Evolutionary conservation across 2,888 invertebrate species (phyloP).

Genomic region (Drosophila paracracens): DNA sequence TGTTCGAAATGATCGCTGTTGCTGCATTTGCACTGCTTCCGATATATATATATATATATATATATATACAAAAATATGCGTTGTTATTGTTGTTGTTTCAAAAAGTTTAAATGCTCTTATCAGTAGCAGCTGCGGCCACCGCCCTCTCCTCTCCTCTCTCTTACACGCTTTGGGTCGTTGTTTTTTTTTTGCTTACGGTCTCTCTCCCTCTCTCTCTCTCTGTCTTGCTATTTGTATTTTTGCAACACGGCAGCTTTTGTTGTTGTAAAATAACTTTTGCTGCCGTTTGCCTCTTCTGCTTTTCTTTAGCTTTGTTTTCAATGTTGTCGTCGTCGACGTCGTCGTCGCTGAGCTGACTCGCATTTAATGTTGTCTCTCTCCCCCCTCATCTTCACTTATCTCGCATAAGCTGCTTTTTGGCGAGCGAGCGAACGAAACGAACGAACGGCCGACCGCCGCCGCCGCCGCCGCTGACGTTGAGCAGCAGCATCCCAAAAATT

Average conservation of each 20-base stretch:
- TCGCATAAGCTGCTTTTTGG: slow-evolving; percentile 42
- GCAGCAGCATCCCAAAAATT: slow-evolving; percentile 58
- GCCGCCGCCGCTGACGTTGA: slow-evolving; percentile 23
- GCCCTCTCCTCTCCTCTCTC: slow-evolving; percentile 52
- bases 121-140: slow-evolving; percentile 50
- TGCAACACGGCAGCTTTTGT: slow-evolving; percentile 53
- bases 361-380: slow-evolving; percentile 42
- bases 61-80: neutral
- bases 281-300: slow-evolving; percentile 51
- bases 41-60: slow-evolving; percentile 10
- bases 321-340: slow-evolving; percentile 26
- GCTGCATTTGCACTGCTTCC: slow-evolving; percentile 25
- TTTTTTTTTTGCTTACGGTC: slow-evolving; percentile 8
- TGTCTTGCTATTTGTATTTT: slow-evolving; percentile 29
- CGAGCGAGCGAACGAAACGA: slow-evolving; percentile 33
- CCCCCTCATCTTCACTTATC: slow-evolving; percentile 1
- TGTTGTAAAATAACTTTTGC: slow-evolving; percentile 60
- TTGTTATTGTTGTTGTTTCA: slow-evolving; percentile 37
- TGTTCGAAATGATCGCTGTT: slow-evolving; percentile 34
- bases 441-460: slow-evolving; percentile 40
- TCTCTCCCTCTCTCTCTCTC: slow-evolving; percentile 9
- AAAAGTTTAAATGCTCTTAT: slow-evolving; percentile 55
- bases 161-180: neutral
- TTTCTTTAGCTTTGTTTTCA: slow-evolving; percentile 49
- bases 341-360: slow-evolving; percentile 48